Conservation (phyloP, 2,888 invertebrate species). For the Morinoia aosen region DNA sequence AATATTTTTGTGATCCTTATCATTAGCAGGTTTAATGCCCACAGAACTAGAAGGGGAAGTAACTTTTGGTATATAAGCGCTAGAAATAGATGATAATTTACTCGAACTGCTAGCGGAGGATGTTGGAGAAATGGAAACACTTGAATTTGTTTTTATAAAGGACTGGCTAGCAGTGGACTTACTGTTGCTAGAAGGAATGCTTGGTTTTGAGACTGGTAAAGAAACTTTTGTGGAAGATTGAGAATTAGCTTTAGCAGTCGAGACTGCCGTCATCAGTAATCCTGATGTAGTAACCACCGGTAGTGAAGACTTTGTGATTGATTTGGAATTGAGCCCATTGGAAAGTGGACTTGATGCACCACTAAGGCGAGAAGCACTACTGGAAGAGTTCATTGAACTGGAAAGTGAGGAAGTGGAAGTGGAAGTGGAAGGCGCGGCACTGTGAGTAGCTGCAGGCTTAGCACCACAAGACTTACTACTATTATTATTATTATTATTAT, state of each 20-base stretch:
- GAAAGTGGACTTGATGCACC: neutral
- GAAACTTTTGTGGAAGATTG: neutral
- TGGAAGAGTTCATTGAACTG: neutral
- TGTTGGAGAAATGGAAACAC: conserved; percentile 33
- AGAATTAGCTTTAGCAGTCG: neutral
- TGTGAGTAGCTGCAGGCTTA: neutral
- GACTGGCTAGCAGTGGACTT: neutral
- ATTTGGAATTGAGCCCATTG: neutral
- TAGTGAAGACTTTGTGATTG: neutral
- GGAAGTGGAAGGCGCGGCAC: neutral
- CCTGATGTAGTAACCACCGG: neutral
- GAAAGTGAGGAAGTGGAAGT: neutral
- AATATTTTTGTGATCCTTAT: conserved; percentile 1
- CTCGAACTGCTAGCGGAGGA: neutral
- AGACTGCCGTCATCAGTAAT: neutral
- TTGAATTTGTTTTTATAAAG: conserved; percentile 19
- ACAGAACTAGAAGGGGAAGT: neutral
- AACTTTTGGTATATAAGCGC: neutral
- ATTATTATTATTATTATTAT: conserved; percentile 40
- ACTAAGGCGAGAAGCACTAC: neutral
- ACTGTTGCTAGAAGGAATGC: conserved; percentile 31
- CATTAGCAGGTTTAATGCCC: neutral
- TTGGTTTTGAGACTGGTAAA: neutral
- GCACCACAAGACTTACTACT: conserved; percentile 20
- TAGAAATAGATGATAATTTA: neutral